Evolutionary conservation across 1,140 invertebrate species (phyloP), one percentile per base, ranked within the genome.

Genomic region (Brachionus calyciflorus): DNA sequence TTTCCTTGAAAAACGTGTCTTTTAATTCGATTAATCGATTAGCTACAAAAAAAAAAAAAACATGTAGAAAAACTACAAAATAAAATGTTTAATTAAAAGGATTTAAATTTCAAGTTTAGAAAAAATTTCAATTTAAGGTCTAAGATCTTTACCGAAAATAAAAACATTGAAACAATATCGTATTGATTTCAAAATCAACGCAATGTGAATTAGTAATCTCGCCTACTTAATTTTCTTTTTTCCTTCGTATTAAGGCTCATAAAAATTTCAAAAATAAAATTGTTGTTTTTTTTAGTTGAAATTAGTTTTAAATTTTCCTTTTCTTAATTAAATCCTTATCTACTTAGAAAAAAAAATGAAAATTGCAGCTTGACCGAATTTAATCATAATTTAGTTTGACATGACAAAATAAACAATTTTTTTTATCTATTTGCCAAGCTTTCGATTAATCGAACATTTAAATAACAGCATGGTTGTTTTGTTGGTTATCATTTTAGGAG

Each of bases 21-120:
- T 41, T 60, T 40, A 60, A 60, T 60, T 60, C 55, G 30, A 60
- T 60, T 60, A 60, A 60, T 60, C 30, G 55, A 60, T 60, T 60
- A 60, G n/a, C n/a, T n/a, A n/a, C n/a, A n/a, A n/a, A n/a, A n/a
- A n/a, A n/a, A n/a, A n/a, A n/a, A n/a, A n/a, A n/a, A n/a, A n/a
- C n/a, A n/a, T n/a, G n/a, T n/a, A n/a, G n/a, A n/a, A n/a, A n/a
- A n/a, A n/a, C n/a, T n/a, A 60, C 4, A 37, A 37, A 37, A 37
- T 5, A 37, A 37, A 60, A 60, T 40, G 26, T 60, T 60, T 60
- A 60, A 60, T 60, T 33, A 60, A 60, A 60, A 60, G 37, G 28
- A 37, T 28, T 60, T 60, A 60, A 60, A 60, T 60, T 60, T 60
- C 55, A 60, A 60, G 55, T 60, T 60, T 37, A 60, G 17, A 28